Evolutionary conservation across 2,797 vertebrate species (phyloP).

Genomic region (Alfaro cultratus): DNA sequence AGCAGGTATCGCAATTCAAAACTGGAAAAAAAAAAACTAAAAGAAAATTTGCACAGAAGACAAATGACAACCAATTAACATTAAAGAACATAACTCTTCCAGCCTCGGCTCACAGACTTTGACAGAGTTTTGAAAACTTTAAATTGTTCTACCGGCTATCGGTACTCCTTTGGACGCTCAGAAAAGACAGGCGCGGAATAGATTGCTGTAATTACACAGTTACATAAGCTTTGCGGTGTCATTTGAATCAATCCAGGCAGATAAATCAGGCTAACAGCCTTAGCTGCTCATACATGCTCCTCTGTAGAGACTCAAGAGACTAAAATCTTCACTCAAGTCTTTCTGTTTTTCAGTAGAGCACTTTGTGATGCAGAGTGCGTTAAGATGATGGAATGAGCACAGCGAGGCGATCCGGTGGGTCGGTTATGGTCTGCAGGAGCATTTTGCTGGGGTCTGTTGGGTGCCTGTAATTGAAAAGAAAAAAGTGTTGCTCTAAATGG

Average conservation of each 20-base stretch:
- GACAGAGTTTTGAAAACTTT: conserved; percentile 3
- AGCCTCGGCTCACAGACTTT: background rate
- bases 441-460: background rate
- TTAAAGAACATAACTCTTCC: background rate
- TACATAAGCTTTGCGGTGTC: conserved; percentile 13
- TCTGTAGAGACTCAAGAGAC: background rate
- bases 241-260: conserved; percentile 12
- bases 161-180: background rate
- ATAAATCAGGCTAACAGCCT: background rate
- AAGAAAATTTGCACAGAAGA: background rate
- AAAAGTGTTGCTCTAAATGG: background rate
- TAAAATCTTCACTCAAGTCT: background rate
- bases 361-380: background rate
- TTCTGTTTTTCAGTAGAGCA: background rate
- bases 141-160: background rate
- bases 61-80: background rate
- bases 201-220: conserved; percentile 21
- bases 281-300: background rate
- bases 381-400: background rate
- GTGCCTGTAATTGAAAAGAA: background rate
- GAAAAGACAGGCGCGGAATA: background rate
- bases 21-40: background rate
- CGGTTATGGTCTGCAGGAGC: background rate
- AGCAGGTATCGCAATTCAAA: background rate
- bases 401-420: background rate